Evolutionary conservation across 1,140 invertebrate species (phyloP), one percentile per base, ranked within the genome.

Genomic region (Ceratosolen solmsi): DNA sequence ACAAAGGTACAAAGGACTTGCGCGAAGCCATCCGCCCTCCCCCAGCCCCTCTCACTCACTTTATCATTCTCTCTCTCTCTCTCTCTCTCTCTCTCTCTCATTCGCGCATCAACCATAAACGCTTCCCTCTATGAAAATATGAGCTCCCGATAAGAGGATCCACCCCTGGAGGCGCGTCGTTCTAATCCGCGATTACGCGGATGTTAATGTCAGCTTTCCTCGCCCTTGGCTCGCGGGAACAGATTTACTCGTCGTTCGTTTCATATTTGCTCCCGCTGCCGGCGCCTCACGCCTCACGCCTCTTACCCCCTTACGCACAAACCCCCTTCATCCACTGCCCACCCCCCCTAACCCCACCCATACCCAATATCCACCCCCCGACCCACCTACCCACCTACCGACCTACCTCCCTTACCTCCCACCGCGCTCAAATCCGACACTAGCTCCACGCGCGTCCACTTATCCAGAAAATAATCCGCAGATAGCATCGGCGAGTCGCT

Each of bases 391-490:
- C n/a, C n/a, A n/a, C n/a, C n/a, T n/a, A n/a, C n/a, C n/a, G n/a
- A n/a, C n/a, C n/a, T n/a, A n/a, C n/a, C n/a, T n/a, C n/a, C n/a
- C n/a, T n/a, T n/a, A n/a, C n/a, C n/a, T n/a, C n/a, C n/a, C n/a
- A n/a, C n/a, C n/a, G n/a, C n/a, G n/a, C n/a, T n/a, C n/a, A n/a
- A n/a, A n/a, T 20, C n/a, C 13, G 5, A 2, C 36, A 27, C 13
- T 25, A 36, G 36, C 74, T 17, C 56, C n/a, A n/a, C 82, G n/a
- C 85, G 86, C 86, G 87, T 90, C 86, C 88, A 88, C 89, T 89
- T 91, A 90, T 90, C 88, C 86, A 86, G 87, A 91, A 92, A 92
- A 92, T 91, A 92, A 91, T 92, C 90, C 88, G 0, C 22, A 71
- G 90, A 92, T 90, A 89, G 84, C 76, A 91, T 91, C 89, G 84